A percentile compares a stretch with the other conserved stretches of the same genome.
Evolutionary conservation across 2,113 vertebrate species (phyloP).

Genomic region (Fregetta grallaria): DNA sequence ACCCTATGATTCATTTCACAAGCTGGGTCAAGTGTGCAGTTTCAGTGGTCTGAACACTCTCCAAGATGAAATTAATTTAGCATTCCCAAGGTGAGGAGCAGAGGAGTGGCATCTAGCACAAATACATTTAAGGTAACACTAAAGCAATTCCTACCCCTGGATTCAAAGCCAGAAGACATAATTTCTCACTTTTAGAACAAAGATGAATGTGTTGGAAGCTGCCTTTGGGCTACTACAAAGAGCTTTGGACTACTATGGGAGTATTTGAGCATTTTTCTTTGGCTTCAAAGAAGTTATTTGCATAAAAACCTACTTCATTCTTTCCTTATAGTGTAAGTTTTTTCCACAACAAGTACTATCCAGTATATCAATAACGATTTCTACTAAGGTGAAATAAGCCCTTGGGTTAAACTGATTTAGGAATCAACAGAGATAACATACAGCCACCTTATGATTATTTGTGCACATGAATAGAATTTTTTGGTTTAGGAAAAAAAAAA

Average conservation of each 20-base stretch:
- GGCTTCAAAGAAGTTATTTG: conserved; percentile 1
- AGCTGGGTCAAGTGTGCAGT: conserved; percentile 67
- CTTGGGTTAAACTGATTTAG: neutral
- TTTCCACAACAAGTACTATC: neutral
- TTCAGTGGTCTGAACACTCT: conserved; percentile 64
- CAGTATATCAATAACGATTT: neutral
- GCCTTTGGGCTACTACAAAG: neutral
- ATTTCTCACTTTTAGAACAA: conserved; percentile 3
- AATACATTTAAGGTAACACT: conserved; percentile 51
- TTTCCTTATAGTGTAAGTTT: neutral
- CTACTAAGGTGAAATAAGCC: neutral
- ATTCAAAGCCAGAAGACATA: neutral
- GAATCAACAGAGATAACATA: neutral
- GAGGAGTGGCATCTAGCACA: conserved; percentile 45
- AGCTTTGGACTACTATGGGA: neutral
- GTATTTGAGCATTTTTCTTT: neutral
- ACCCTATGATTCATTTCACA: conserved; percentile 72
- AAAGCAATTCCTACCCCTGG: neutral
- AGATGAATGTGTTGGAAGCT: neutral
- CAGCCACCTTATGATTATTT: neutral
- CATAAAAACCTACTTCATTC: neutral
- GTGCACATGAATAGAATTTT: neutral
- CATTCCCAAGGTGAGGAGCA: conserved; percentile 63
- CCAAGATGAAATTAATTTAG: conserved; percentile 55
- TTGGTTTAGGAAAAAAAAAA: neutral